phyloP scores from a whole-genome alignment of 2,113 vertebrate species.

The Regulus satrapa region DNA sequence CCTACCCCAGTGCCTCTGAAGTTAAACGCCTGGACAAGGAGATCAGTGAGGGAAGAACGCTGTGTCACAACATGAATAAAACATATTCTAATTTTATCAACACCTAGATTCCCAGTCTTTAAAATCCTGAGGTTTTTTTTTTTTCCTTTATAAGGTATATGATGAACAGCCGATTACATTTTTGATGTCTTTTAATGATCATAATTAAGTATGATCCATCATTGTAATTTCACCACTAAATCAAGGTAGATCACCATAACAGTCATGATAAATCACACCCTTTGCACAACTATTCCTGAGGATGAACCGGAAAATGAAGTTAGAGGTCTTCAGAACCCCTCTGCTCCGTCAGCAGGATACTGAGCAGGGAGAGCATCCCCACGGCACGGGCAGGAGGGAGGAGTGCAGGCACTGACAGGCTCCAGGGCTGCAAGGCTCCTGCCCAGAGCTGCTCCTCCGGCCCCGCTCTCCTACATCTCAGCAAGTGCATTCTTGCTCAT shows the following conservation, averaged over 20 bases:
- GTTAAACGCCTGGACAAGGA: background rate
- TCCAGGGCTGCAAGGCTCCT: background rate
- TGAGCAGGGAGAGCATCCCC: no score
- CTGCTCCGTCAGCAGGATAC: background rate
- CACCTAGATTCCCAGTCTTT: constrained; percentile 17
- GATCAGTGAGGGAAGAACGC: constrained; percentile 15
- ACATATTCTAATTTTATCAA: constrained; percentile 62
- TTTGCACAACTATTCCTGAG: constrained; percentile 14
- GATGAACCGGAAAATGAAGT: constrained; percentile 25
- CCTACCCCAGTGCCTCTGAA: background rate
- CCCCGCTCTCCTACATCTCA: background rate
- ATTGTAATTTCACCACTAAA: constrained; percentile 69
- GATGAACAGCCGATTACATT: constrained; percentile 66
- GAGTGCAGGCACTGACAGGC: background rate
- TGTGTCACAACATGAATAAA: constrained; percentile 48
- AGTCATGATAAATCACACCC: constrained; percentile 54
- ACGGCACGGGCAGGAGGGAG: no score
- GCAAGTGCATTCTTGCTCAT: background rate
- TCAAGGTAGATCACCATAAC: constrained; percentile 61
- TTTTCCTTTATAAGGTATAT: constrained; percentile 56
- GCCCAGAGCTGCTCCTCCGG: background rate
- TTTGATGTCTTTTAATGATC: constrained; percentile 72
- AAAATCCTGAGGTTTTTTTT: constrained; percentile 31
- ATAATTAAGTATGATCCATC: constrained; percentile 72
- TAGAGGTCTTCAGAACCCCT: constrained; percentile 5